A percentile compares a stretch with the other conserved stretches of the same genome.
Evolutionary conservation across 2,888 invertebrate genomes (phyloP).

Genomic region (Prenolepis imparis): DNA sequence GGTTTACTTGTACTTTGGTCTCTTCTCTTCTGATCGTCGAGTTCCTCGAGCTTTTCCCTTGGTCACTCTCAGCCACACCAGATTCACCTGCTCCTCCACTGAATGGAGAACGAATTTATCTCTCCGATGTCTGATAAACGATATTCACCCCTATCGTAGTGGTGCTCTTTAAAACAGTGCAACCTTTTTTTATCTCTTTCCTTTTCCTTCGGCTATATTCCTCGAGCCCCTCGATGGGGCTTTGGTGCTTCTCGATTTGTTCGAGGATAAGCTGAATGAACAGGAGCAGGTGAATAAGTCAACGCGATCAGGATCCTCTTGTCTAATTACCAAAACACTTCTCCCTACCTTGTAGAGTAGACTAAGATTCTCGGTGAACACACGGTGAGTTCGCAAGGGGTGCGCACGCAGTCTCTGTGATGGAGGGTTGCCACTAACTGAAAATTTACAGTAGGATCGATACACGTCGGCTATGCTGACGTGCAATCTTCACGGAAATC

Average conservation of each 20-base stretch:
- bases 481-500: conserved; percentile 69
- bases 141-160: neutral
- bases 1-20: conserved; percentile 50
- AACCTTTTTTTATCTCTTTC: conserved; percentile 6
- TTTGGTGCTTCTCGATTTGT: neutral
- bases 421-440: conserved; percentile 74
- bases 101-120: conserved; percentile 3
- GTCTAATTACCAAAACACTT: conserved; percentile 41
- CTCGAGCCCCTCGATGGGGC: conserved; percentile 16
- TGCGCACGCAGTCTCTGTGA: conserved; percentile 73
- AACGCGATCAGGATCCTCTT: neutral
- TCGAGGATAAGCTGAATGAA: neutral
- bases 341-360: conserved; percentile 56
- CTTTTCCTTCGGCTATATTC: neutral
- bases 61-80: neutral
- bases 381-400: conserved; percentile 57
- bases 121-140: neutral
- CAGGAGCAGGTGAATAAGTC: neutral
- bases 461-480: conserved; percentile 69
- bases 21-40: conserved; percentile 41
- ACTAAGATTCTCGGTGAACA: conserved; percentile 68
- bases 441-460: conserved; percentile 79
- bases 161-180: neutral
- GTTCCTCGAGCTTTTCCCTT: conserved; percentile 17
- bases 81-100: conserved; percentile 7